phyloP scores from a whole-genome alignment of 2,797 vertebrate genomes.

The Chelonia mydas region DNA sequence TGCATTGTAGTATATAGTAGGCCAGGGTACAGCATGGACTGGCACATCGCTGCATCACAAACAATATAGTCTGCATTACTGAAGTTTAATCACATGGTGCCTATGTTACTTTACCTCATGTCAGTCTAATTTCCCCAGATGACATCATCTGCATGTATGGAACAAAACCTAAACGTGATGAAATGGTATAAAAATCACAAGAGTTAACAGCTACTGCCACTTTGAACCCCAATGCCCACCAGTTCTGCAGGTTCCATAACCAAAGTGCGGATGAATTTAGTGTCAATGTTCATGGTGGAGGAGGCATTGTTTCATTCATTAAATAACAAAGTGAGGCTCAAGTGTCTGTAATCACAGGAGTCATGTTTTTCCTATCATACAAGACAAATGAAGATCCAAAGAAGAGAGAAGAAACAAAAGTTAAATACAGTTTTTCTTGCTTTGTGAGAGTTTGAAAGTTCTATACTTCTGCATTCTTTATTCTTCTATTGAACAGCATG shows the following conservation, averaged over 20 bases:
- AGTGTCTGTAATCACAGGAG: not conserved
- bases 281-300: not conserved
- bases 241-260: not conserved
- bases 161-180: not conserved
- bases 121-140: not conserved
- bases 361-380: not conserved
- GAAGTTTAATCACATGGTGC: not conserved
- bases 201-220: not conserved
- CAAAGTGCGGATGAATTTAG: not conserved
- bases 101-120: not conserved
- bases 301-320: not conserved
- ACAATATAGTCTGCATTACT: not conserved
- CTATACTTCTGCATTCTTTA: not conserved
- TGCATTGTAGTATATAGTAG: not conserved
- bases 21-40: not conserved
- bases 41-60: not conserved
- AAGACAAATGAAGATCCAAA: not conserved
- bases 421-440: not conserved
- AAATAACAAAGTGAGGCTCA: not conserved
- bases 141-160: not conserved
- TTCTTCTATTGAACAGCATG: rapidly evolving
- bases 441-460: not conserved
- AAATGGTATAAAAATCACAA: not conserved
- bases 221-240: rapidly evolving
- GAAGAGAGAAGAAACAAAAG: not conserved